Base-by-base conservation (phyloP, 2,797 vertebrate species). In the Microhierax caerulescens region DNA sequence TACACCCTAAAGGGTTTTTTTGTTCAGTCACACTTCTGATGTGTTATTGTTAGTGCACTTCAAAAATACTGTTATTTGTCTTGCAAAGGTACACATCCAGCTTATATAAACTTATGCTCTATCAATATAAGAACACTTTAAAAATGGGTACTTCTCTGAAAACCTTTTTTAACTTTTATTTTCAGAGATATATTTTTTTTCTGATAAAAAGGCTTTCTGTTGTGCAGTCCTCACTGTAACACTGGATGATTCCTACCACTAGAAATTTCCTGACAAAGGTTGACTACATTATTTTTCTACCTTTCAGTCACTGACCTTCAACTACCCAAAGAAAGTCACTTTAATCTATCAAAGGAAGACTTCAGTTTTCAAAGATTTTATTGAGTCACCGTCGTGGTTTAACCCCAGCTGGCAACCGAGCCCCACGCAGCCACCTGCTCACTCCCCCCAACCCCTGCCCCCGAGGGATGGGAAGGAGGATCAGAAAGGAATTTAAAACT, bases 1-100 rank as follows among this genome's bases (percentile, higher is more conserved):
- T 14, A 88, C 19, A 76, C 83, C 51, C 6, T 23, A 72, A n/a
- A 8, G 4, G 11, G 0, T 0, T 1, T 50, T 67, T 74, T 83
- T 36, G 14, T 34, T 72, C 36, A 24, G 11, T 78, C 27, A 28
- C 59, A 32, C 15, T 53, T 75, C 45, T 76, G 36, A 68, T 50
- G 7, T 18, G 25, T 48, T 83, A n/a, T 24, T 59, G 7, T 32
- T 60, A 20, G 6, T 88, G 61, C 34, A 68, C 79, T 85, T 79
- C 41, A 82, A 91, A 39, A 9, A 57, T 15, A 53, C 12, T 5
- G 84, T 83, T 75, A 65, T 65, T 81, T 10, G 24, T 64, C 11
- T 76, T 91, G n/a, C 23, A 90, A 76, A 81, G 16, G 7, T 67
- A 75, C 10, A 50, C 30, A 75, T 23, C 10, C 56, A 70, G 9